Evolutionary conservation across 2,888 invertebrate species (phyloP).

Genomic region (Listrodromus nycthemerus): DNA sequence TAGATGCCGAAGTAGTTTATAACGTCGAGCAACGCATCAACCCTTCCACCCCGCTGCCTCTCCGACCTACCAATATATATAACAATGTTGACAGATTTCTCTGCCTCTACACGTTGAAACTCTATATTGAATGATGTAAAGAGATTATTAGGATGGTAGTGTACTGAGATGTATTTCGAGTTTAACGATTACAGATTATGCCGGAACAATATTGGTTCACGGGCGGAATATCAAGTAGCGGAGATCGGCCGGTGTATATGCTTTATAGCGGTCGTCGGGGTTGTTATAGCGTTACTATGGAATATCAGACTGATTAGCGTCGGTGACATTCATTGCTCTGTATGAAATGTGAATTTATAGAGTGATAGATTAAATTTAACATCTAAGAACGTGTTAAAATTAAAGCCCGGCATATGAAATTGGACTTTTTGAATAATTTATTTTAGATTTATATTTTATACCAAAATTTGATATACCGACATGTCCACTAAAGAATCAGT

Average conservation of each 20-base stretch:
- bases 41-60: background rate
- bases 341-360: background rate
- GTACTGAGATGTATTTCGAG: conserved; percentile 21
- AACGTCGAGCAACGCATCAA: conserved; percentile 36
- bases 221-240: background rate
- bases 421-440: too few species aligned
- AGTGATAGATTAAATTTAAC: too few species aligned
- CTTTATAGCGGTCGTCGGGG: background rate
- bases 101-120: conserved; percentile 56
- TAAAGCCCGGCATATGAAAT: too few species aligned
- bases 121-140: conserved; percentile 39
- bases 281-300: background rate
- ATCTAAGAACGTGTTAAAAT: too few species aligned
- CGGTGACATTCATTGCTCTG: background rate
- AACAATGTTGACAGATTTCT: conserved; percentile 58
- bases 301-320: background rate
- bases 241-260: background rate
- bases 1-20: conserved; percentile 47
- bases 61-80: conserved; percentile 21
- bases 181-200: background rate
- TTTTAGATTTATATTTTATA: too few species aligned
- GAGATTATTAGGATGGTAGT: conserved; percentile 8
- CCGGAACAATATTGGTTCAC: background rate
- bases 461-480: too few species aligned
- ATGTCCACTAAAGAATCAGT: too few species aligned